Percentiles rank a stretch among this genome's conserved stretches.
phyloP scores from a whole-genome alignment of 2,888 invertebrate species.

The Rhorus exstirpatorius region DNA sequence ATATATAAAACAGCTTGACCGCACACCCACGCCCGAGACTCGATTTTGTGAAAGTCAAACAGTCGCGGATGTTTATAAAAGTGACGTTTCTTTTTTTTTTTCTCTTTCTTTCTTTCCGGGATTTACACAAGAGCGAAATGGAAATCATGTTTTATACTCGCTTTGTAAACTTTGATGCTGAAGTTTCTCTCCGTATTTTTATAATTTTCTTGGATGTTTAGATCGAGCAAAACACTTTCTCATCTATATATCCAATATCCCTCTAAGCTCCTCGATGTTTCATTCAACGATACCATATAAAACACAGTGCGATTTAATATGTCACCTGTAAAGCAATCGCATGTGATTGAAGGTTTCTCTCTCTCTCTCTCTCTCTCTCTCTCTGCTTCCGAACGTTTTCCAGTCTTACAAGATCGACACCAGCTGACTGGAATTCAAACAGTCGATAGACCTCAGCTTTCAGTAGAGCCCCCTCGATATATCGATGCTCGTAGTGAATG shows the following conservation, averaged over 20 bases:
- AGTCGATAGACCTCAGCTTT: conserved; percentile 22
- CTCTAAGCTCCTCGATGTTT: conserved; percentile 9
- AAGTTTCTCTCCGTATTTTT: neutral
- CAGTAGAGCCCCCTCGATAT: conserved; percentile 14
- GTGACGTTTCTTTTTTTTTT: conserved; percentile 37
- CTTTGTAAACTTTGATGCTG: neutral
- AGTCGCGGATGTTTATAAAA: conserved; percentile 56
- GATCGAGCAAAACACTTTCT: neutral
- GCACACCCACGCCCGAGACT: conserved; percentile 32
- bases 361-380: conserved; percentile 1
- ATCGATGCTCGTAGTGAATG: conserved; percentile 49
- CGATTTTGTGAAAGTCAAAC: conserved; percentile 64
- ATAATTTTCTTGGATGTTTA: neutral
- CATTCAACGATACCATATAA: conserved; percentile 18
- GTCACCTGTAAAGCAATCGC: neutral
- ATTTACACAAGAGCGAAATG: conserved; percentile 27
- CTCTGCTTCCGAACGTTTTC: conserved; percentile 23
- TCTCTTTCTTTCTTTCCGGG: conserved; percentile 40
- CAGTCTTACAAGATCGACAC: conserved; percentile 32
- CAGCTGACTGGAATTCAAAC: conserved; percentile 42
- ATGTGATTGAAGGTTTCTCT: conserved; percentile 34
- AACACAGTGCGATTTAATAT: conserved; percentile 25
- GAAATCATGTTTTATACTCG: conserved; percentile 15
- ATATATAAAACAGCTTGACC: conserved; percentile 25
- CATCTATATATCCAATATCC: conserved; percentile 2